These are phyloP conservation scores for Andrena cerasifolii DNA, from an alignment of 1,140 invertebrate species.

Conservation along the genomic window DNA sequence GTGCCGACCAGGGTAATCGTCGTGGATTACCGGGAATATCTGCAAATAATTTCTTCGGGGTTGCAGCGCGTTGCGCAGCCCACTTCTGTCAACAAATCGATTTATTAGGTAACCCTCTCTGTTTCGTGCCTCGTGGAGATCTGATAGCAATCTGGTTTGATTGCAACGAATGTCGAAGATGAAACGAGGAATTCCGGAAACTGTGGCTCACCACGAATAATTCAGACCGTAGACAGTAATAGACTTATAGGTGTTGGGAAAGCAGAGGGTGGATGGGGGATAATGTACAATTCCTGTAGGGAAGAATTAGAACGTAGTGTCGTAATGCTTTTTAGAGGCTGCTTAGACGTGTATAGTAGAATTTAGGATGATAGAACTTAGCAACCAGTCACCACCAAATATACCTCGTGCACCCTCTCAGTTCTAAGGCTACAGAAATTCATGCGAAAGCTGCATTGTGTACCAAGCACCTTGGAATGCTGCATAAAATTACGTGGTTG, in stretches of 20 bases:
- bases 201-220: neutral
- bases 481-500: constrained; percentile 11
- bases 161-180: neutral
- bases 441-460: neutral
- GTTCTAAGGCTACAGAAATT: neutral
- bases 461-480: neutral
- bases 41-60: neutral
- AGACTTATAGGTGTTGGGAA: neutral
- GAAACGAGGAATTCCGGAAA: neutral
- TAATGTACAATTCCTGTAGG: no score
- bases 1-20: neutral
- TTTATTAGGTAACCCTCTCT: neutral
- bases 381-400: neutral
- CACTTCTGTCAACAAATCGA: constrained; percentile 22
- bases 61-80: constrained; percentile 34
- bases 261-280: neutral
- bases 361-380: neutral
- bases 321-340: constrained; percentile 9
- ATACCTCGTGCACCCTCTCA: neutral
- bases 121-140: neutral
- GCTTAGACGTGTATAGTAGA: constrained; percentile 23
- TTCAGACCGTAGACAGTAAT: neutral
- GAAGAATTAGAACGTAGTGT: neutral
- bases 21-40: neutral
- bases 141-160: neutral